A percentile compares a stretch with the other conserved stretches of the same genome.
These are phyloP conservation scores for Minunthozetes semirufus DNA, from an alignment of 2,888 invertebrate species.

Conservation along the genomic window DNA sequence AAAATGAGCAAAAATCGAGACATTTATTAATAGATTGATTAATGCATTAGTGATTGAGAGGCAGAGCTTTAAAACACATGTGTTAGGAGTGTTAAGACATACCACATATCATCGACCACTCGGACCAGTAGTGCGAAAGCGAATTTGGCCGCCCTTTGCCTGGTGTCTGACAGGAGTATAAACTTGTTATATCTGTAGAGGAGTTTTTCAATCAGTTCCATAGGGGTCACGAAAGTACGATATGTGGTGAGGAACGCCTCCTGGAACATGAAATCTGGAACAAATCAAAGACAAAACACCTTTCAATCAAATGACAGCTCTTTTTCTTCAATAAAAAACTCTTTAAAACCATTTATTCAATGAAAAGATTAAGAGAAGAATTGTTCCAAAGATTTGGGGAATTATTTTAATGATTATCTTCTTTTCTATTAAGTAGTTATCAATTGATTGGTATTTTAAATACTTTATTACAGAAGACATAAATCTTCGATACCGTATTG, in stretches of 20 bases:
- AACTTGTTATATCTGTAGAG: conserved; percentile 70
- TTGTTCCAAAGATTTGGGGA: too few relatives aligned
- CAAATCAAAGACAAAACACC: neutral
- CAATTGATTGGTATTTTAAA: neutral
- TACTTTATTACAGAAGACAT: neutral
- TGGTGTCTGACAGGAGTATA: conserved; percentile 55
- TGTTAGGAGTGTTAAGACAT: conserved; percentile 36
- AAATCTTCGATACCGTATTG: too few relatives aligned
- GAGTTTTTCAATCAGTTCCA: conserved; percentile 75
- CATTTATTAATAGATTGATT: neutral
- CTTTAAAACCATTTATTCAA: too few relatives aligned
- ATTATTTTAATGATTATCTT: too few relatives aligned
- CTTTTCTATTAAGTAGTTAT: neutral
- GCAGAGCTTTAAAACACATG: neutral
- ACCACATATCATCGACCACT: conserved; percentile 94
- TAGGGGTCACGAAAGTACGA: conserved; percentile 84
- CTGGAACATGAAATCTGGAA: conserved; percentile 78
- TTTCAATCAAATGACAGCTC: neutral
- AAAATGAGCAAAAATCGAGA: conserved; percentile 7
- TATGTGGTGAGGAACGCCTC: conserved; percentile 98
- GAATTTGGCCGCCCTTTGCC: conserved; percentile 58
- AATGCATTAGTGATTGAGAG: neutral
- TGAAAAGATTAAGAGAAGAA: too few relatives aligned
- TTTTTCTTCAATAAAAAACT: neutral
- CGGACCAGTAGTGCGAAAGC: conserved; percentile 85